Evolutionary conservation across 2,113 vertebrate genomes (phyloP).

Genomic region (Engystomops pustulosus): DNA sequence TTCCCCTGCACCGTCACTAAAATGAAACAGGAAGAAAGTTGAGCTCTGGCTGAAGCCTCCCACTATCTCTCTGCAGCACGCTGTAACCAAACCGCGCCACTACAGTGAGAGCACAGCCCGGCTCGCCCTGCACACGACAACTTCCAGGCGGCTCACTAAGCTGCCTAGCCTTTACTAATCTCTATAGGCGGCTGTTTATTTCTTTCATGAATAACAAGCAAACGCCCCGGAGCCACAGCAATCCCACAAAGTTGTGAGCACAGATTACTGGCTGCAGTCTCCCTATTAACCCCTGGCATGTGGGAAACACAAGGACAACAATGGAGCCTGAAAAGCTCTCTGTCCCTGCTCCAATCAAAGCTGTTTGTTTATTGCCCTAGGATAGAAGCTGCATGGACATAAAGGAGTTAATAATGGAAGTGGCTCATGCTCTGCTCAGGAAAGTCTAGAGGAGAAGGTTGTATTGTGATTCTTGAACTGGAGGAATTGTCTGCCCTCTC

Average conservation of each 20-base stretch:
- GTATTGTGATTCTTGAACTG: slow-evolving; percentile 64
- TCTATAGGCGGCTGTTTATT: slow-evolving; percentile 1
- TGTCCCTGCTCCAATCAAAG: neutral
- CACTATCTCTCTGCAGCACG: slow-evolving; percentile 1
- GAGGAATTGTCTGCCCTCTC: slow-evolving; percentile 61
- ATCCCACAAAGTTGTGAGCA: no score
- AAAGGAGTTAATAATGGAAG: neutral
- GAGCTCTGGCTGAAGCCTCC: slow-evolving; percentile 25
- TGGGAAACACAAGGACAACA: neutral
- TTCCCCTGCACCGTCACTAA: slow-evolving; percentile 56
- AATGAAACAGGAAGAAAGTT: slow-evolving; percentile 44
- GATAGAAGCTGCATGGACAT: neutral
- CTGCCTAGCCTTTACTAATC: neutral
- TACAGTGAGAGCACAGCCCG: neutral
- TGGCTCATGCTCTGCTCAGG: neutral
- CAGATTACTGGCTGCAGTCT: neutral
- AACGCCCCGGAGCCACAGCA: neutral
- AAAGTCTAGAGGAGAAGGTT: slow-evolving; percentile 59
- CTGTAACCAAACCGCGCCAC: neutral
- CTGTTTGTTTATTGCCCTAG: neutral
- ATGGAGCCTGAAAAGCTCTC: neutral
- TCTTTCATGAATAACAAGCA: slow-evolving; percentile 2
- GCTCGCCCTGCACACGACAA: neutral
- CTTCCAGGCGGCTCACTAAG: no score
- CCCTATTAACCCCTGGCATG: neutral